Base-by-base conservation (phyloP, 2,797 vertebrate species). In the Malurus splendens region DNA sequence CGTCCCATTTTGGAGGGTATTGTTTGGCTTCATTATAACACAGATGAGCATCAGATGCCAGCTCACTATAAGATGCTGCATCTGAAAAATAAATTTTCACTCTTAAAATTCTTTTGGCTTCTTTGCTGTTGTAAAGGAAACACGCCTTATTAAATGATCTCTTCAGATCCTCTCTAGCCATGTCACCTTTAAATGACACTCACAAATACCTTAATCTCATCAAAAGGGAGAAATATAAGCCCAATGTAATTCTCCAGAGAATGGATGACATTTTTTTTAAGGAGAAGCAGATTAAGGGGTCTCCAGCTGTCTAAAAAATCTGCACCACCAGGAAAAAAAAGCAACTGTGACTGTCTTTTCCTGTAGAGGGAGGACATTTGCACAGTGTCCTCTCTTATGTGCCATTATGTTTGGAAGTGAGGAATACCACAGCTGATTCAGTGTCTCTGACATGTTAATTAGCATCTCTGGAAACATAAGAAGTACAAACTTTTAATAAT, bases 21-120 rank as follows among this genome's bases (percentile, higher is more conserved):
- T 83, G 36, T 18, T 64, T 67, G 76, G 41, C 55, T 88, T 93
- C 65, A 32, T 91, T 70, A 6, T 28, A 70, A 57, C 25, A 55
- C 28, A 66, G 36, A 62, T 36, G 70, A 79, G 68, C 55, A 66
- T 36, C 15, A 71, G 14, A 38, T 90, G 78, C 83, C 56, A 47
- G 59, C 60, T 95, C 56, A 47, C 68, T 87, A 39, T 42, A 55
- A 65, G 41, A 65, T 71, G 30, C 28, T 70, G 60, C 32, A 50
- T 32, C 42, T 73, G 67, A 85, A 90, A 95, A 78, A 59, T 30
- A 39, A 52, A 39, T 77, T 87, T 87, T 82, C 39, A 60, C 50
- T 66, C 27, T 76, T 70, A 47, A 86, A 74, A 67, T 64, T 79
- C 33, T 64, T 61, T 74, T 57, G 20, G 42, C 56, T 65, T 59